These are phyloP conservation scores for Podarcis siculus DNA, from an alignment of 2,797 vertebrate species.

Conservation along the genomic window DNA sequence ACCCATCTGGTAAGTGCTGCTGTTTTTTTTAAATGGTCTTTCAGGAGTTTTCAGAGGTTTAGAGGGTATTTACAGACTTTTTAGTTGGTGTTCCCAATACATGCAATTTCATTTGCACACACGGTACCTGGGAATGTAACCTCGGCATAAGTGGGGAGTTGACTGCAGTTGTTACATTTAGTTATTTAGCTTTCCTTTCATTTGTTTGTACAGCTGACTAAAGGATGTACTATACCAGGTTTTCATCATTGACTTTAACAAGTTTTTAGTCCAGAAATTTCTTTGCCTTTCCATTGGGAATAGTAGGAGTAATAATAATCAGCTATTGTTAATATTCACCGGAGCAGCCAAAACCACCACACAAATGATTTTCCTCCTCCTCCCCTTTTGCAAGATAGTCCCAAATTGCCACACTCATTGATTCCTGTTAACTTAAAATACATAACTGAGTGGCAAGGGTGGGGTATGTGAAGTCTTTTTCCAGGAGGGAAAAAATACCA, in stretches of 20 bases:
- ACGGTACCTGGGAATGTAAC: not conserved
- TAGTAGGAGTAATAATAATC: no score
- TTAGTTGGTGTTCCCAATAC: no score
- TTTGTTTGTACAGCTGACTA: not conserved
- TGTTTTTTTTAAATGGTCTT: no score
- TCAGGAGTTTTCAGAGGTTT: no score
- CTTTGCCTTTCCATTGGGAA: not conserved
- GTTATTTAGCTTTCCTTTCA: not conserved
- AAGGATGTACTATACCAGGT: not conserved
- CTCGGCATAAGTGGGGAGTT: not conserved
- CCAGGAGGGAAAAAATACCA: conserved; percentile 13
- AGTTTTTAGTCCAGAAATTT: not conserved
- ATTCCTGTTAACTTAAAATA: conserved; percentile 9
- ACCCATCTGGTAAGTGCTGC: no score
- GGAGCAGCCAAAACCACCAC: not conserved
- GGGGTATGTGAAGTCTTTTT: not conserved
- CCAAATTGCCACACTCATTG: conserved; percentile 14
- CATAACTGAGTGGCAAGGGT: not conserved
- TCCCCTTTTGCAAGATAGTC: not conserved
- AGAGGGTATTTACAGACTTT: no score
- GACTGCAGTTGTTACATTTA: no score
- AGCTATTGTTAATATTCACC: not conserved
- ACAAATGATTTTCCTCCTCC: not conserved
- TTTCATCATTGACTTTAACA: not conserved
- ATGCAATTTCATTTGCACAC: no score